A percentile compares a stretch with the other conserved stretches of the same genome.
phyloP scores from a whole-genome alignment of 2,113 vertebrate species.

The Gymnorhina tibicen region DNA sequence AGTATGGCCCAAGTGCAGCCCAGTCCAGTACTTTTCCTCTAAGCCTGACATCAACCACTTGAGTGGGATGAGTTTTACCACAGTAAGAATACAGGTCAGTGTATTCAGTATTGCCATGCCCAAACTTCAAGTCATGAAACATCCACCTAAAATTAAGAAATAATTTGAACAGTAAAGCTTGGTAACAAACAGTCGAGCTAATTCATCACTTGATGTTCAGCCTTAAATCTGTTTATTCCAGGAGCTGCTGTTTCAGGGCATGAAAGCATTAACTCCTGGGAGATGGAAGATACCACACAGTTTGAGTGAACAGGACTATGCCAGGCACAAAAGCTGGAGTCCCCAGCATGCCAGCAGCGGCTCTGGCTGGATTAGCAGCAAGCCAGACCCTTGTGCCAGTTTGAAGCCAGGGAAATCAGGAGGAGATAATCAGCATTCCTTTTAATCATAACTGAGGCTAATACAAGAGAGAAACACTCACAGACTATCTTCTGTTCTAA shows the following conservation, averaged over 20 bases:
- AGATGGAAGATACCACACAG: fast-evolving
- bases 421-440: background rate
- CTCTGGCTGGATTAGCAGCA: background rate
- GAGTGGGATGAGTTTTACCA: background rate
- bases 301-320: background rate
- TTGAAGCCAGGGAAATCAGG: background rate
- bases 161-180: background rate
- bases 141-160: background rate
- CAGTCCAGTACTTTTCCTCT: background rate
- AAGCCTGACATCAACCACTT: background rate
- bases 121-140: background rate
- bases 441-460: background rate
- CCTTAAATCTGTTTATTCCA: background rate
- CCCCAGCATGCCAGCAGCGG: background rate
- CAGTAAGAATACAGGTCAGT: background rate
- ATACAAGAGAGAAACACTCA: background rate
- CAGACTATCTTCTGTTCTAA: background rate
- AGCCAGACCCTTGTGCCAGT: background rate
- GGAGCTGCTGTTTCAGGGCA: background rate
- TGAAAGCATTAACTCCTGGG: background rate
- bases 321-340: background rate
- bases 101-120: background rate
- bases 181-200: background rate
- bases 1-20: background rate
- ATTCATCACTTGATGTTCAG: background rate